Conservation (phyloP, 2,113 vertebrate genomes). For the Entomyzon cyanotis region DNA sequence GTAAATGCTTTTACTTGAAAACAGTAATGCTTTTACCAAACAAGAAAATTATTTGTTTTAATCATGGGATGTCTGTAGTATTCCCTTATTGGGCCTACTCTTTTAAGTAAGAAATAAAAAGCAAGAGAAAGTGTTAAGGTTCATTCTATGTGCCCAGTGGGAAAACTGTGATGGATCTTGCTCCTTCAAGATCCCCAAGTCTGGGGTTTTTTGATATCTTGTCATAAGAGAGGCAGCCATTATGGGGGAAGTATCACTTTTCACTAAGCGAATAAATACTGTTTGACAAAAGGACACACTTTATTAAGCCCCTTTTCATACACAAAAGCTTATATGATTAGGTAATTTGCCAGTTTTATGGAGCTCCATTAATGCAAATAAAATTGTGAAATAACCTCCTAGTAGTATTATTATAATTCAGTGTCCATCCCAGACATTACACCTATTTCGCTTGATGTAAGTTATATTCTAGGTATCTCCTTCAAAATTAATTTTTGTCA, state of each 20-base stretch:
- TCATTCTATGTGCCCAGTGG: not conserved
- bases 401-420: not conserved
- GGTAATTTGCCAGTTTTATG: not conserved
- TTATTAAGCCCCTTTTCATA: not conserved
- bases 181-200: not conserved
- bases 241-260: not conserved
- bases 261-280: not conserved
- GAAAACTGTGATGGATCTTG: not conserved
- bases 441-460: not conserved
- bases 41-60: not conserved
- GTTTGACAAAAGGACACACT: not conserved
- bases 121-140: not conserved
- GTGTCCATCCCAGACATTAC: not conserved
- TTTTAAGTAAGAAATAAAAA: not conserved
- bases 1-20: not conserved
- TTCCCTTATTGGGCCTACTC: not conserved
- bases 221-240: not conserved
- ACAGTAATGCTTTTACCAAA: not conserved
- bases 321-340: not conserved
- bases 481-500: not conserved
- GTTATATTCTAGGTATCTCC: not conserved
- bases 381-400: not conserved
- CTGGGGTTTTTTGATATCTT: not conserved
- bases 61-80: not conserved
- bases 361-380: not conserved